These are phyloP conservation scores for Trichomycterus rosablanca DNA, from an alignment of 2,113 vertebrate genomes.

Conservation along the genomic window DNA sequence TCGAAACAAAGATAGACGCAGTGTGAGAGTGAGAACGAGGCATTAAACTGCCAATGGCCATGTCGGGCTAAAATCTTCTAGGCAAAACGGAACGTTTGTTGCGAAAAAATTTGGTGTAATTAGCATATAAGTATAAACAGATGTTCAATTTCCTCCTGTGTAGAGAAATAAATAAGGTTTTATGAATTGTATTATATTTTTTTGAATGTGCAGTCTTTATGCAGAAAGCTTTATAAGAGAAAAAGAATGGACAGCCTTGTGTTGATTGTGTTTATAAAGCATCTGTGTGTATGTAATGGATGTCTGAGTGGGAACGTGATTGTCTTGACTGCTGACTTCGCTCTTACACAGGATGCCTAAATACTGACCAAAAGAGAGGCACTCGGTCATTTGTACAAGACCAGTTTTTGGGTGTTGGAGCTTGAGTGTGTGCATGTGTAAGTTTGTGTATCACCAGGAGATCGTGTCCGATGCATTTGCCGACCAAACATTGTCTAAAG, in stretches of 20 bases:
- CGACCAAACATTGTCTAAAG: slow-evolving; percentile 49
- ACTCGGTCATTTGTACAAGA: slow-evolving; percentile 52
- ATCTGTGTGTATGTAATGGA: slow-evolving; percentile 45
- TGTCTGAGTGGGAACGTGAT: slow-evolving; percentile 35
- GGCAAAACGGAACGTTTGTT: slow-evolving; percentile 27
- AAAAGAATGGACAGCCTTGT: slow-evolving; percentile 67
- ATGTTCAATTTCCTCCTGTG: slow-evolving; percentile 71
- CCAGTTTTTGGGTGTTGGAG: too few relatives aligned
- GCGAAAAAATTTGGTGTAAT: slow-evolving; percentile 22
- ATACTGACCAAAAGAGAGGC: slow-evolving; percentile 54
- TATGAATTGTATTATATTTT: slow-evolving; percentile 76
- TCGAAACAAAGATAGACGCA: slow-evolving; percentile 5
- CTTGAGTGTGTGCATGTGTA: neutral
- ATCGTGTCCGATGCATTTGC: slow-evolving; percentile 52
- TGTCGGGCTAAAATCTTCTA: neutral
- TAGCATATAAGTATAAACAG: slow-evolving; percentile 62
- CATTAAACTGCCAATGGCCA: slow-evolving; percentile 46
- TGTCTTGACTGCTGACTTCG: slow-evolving; percentile 30
- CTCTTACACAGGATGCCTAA: slow-evolving; percentile 60
- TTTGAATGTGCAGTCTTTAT: slow-evolving; percentile 73
- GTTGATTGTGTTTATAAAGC: slow-evolving; percentile 66
- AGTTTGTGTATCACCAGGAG: slow-evolving; percentile 39
- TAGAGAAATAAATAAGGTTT: slow-evolving; percentile 60
- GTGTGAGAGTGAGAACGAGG: slow-evolving; percentile 3
- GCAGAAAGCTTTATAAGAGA: slow-evolving; percentile 75